Conservation (phyloP, 64 coral and sea anemone genomes). For the Actinia equina region DNA sequence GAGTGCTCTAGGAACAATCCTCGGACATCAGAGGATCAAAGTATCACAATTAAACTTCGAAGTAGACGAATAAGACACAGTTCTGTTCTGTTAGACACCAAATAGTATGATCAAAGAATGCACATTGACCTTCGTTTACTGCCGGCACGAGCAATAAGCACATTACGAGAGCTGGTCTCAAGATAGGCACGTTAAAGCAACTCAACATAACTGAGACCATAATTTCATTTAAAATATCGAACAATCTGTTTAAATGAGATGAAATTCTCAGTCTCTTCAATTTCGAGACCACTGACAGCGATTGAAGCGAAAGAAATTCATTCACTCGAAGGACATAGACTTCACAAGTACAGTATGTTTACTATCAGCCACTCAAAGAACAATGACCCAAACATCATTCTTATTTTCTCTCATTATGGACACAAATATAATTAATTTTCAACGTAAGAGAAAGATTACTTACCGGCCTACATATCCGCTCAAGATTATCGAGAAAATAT, state of each 20-base stretch:
- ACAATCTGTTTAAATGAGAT: background rate
- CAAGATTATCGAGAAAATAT: constrained; percentile 97
- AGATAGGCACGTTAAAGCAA: background rate
- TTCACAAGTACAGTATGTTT: background rate
- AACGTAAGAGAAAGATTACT: constrained; percentile 40
- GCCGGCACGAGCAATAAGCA: constrained; percentile 3
- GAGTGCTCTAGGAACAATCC: background rate
- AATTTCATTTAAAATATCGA: constrained; percentile 18
- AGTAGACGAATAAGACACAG: background rate
- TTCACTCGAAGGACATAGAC: background rate
- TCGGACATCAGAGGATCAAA: background rate
- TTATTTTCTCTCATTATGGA: constrained; percentile 22
- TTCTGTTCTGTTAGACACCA: background rate
- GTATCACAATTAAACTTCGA: background rate
- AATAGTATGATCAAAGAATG: background rate
- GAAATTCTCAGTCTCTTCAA: background rate
- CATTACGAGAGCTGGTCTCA: background rate
- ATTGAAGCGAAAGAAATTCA: background rate
- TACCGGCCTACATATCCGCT: constrained; percentile 90
- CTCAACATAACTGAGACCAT: background rate
- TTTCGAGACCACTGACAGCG: background rate
- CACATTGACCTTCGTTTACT: background rate
- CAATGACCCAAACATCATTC: constrained; percentile 8
- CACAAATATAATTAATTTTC: constrained; percentile 28
- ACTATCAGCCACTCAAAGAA: constrained; percentile 20